These are phyloP conservation scores for Schizotus pectinicornis DNA, from an alignment of 2,888 invertebrate species.

Conservation along the genomic window DNA sequence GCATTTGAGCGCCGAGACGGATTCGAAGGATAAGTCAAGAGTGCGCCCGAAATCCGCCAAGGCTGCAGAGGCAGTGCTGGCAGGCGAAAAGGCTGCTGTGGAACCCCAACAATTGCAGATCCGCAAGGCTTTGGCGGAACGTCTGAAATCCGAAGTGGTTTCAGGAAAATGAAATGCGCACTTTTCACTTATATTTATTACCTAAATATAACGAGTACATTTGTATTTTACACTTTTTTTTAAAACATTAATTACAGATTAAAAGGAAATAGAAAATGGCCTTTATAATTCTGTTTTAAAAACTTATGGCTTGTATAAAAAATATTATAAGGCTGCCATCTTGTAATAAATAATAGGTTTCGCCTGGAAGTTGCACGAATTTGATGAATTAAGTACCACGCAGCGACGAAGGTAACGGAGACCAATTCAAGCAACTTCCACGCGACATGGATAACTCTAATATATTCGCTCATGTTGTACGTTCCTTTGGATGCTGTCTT, in stretches of 20 bases:
- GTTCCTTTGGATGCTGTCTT: constrained; percentile 23
- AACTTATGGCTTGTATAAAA: constrained; percentile 51
- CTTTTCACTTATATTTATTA: constrained; percentile 56
- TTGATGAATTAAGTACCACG: constrained; percentile 25
- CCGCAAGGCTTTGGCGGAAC: constrained; percentile 81
- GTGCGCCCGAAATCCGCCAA: constrained; percentile 75
- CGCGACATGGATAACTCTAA: constrained; percentile 13
- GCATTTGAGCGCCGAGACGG: constrained; percentile 69
- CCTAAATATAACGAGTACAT: constrained; percentile 59
- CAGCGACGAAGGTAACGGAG: constrained; percentile 21
- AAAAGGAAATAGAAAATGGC: constrained; percentile 49
- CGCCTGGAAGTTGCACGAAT: constrained; percentile 33
- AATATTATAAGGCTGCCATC: constrained; percentile 53
- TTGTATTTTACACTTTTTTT: constrained; percentile 54
- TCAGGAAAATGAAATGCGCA: constrained; percentile 29
- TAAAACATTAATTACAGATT: constrained; percentile 51
- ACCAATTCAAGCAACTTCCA: constrained; percentile 28
- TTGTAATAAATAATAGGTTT: constrained; percentile 32
- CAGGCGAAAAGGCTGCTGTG: constrained; percentile 57
- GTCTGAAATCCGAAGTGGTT: constrained; percentile 86
- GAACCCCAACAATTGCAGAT: constrained; percentile 73
- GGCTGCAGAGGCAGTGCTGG: constrained; percentile 72
- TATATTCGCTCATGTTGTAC: constrained; percentile 38
- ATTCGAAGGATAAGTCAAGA: constrained; percentile 43
- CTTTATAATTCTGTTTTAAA: constrained; percentile 36